Base-by-base conservation (phyloP, 2,797 vertebrate genomes). In the Telmatherina bonti region DNA sequence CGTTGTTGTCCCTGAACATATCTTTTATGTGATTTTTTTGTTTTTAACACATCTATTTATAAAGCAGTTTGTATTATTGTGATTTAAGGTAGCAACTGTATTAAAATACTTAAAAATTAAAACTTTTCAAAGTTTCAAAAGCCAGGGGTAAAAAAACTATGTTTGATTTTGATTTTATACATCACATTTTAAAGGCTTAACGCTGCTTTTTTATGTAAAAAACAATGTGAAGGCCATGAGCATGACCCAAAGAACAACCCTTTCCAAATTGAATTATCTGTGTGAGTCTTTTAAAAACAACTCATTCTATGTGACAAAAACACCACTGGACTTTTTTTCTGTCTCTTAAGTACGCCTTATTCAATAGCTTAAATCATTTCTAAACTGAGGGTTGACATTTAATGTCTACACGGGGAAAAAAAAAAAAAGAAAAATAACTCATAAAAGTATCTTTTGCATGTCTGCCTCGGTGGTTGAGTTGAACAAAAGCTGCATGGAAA, bases 241-340 rank as follows among this genome's bases (percentile, higher is more conserved):
- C 16, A 9, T 13, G 29, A 54, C 52, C 67, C 61, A 45, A 9
- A 20, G 16, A n/a, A 22, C 10, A n/a, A 26, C 30, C 47, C 10
- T 26, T 65, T 51, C 24, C 38, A 12, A 4, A 36, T 26, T 3
- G n/a, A 49, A 38, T 55, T n/a, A 61, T 45, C n/a, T 18, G 7
- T 31, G 16, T 8, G 7, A 41, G 22, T 43, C 12, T 24, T 30
- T 30, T 7, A 3, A 38, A 51, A 43, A 26, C 55, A 59, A 62
- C 15, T 70, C 51, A 71, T 43, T 20, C 18, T 22, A 13, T n/a
- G 38, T 18, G 26, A 33, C 43, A 49, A 62, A 3, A 70, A 33
- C 11, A n/a, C 33, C 57, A 31, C 49, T 33, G 16, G 7, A 27
- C n/a, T 33, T 45, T 4, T 4, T 10, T 33, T 62, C 35, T 27